Evolutionary conservation across 2,888 invertebrate genomes (phyloP), one percentile per base, ranked within the genome.

Genomic region (Pseudoips prasinana): DNA sequence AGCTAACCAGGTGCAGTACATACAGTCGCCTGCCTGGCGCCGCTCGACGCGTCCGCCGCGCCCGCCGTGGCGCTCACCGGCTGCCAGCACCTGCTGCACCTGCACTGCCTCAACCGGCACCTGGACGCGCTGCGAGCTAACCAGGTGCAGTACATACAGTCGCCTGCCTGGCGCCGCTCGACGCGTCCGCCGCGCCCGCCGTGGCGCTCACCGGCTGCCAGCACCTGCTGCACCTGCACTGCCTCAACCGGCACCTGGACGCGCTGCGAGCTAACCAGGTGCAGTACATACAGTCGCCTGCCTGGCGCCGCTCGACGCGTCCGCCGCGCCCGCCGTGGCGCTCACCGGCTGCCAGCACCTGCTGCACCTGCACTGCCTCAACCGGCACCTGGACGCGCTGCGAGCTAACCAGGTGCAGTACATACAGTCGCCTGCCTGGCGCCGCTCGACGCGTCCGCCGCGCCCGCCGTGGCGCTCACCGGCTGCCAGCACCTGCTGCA

Each of bases 401-500:
- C 33, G 39, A 0, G 44, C 41, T 7, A 34, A 35, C 10, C 42
- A 25, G 39, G 34, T 39, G 5, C 8, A 4, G 11, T 8, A 6
- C 18, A 6, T 6, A 18, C 18, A 6, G 4, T 6, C 18, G 18
- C 18, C 4, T 18, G 18, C 18, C 18, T 18, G 18, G 18, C 18
- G 18, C 18, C 18, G 18, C 18, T 18, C 4, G 18, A 18, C n/a
- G 18, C 18, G 18, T n/a, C n/a, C n/a, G n/a, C n/a, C 18, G 8
- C 5, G 24, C 14, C 29, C 19, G 7, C 22, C 22, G 24, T 25
- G 26, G 26, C 22, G 28, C 17, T 30, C 93, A 73, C 91, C 89
- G 47, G 92, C 33, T 96, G 96, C 75, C 91, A 91, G 45, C 96
- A 96, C 81, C 90, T 93, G 73, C 90, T 96, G 75, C 96, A 96